These are phyloP conservation scores for Bombus sylvicola DNA, from an alignment of 1,140 invertebrate species.

Conservation along the genomic window DNA sequence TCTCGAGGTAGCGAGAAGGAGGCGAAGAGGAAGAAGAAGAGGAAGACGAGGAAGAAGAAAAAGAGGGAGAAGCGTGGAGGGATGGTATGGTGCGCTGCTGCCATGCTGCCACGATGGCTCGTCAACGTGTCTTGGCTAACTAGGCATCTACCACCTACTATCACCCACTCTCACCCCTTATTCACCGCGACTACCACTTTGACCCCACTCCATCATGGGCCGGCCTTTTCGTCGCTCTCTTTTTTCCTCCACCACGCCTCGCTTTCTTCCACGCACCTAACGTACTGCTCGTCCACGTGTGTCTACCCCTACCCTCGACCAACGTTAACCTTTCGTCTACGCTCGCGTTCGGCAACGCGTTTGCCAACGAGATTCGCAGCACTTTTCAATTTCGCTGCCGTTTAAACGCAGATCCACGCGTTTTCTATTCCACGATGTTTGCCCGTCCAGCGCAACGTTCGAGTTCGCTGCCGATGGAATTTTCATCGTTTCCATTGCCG, in stretches of 20 bases:
- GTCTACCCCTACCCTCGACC: conserved; percentile 27
- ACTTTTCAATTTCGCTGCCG: neutral
- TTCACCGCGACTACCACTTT: conserved; percentile 62
- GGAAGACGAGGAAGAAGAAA: neutral
- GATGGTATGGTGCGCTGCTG: conserved; percentile 62
- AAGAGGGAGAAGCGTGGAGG: conserved; percentile 24
- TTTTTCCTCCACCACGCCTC: conserved; percentile 35
- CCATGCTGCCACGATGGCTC: conserved; percentile 74
- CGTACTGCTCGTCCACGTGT: conserved; percentile 42
- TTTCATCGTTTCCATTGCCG: rapidly evolving
- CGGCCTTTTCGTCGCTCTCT: conserved; percentile 59
- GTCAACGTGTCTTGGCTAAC: conserved; percentile 80
- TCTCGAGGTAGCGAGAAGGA: neutral
- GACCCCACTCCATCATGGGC: conserved; percentile 70
- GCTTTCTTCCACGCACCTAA: conserved; percentile 10
- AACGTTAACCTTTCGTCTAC: conserved; percentile 20
- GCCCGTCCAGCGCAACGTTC: too few species aligned
- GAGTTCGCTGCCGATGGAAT: too few species aligned
- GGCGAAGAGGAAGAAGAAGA: neutral
- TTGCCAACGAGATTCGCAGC: neutral
- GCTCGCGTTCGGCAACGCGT: conserved; percentile 4
- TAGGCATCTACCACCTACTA: conserved; percentile 78
- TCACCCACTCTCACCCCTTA: conserved; percentile 77
- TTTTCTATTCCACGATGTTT: too few species aligned
- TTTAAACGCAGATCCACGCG: neutral